These are phyloP conservation scores for Entomobrya multifasciata DNA, from an alignment of 2,888 invertebrate species.

Conservation along the genomic window DNA sequence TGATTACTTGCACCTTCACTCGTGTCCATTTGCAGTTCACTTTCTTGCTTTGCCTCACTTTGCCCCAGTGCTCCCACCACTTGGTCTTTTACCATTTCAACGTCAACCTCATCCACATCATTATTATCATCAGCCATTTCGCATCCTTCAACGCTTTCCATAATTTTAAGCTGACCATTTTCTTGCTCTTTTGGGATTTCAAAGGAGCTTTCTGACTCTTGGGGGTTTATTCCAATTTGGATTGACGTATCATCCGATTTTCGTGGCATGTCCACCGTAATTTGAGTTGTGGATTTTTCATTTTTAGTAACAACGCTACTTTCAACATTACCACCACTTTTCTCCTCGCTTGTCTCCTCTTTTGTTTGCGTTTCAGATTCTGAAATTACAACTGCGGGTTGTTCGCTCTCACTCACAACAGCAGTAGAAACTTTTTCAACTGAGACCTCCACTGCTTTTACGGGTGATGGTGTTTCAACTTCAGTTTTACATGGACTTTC, in stretches of 20 bases:
- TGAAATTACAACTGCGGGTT: constrained; percentile 30
- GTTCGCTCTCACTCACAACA: constrained; percentile 15
- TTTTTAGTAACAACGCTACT: constrained; percentile 24
- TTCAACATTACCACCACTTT: constrained; percentile 27
- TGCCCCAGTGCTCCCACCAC: constrained; percentile 45
- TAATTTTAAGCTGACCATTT: constrained; percentile 47
- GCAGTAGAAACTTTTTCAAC: constrained; percentile 49
- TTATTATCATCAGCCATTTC: background rate
- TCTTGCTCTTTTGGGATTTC: constrained; percentile 47
- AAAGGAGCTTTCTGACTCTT: constrained; percentile 61
- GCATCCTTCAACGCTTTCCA: constrained; percentile 17
- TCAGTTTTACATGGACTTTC: constrained; percentile 52
- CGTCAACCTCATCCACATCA: constrained; percentile 22
- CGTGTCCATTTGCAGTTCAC: background rate
- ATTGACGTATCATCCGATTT: constrained; percentile 67
- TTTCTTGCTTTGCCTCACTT: constrained; percentile 29
- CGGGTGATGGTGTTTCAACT: constrained; percentile 47
- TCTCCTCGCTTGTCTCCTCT: background rate
- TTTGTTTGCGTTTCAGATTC: constrained; percentile 66
- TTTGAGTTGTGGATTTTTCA: constrained; percentile 60
- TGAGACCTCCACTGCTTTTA: constrained; percentile 47
- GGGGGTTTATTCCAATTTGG: constrained; percentile 34
- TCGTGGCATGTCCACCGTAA: constrained; percentile 53
- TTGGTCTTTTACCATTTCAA: no score
- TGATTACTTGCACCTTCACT: constrained; percentile 33